These are phyloP conservation scores for Ahaetulla prasina DNA, from an alignment of 2,113 vertebrate genomes.

Conservation along the genomic window DNA sequence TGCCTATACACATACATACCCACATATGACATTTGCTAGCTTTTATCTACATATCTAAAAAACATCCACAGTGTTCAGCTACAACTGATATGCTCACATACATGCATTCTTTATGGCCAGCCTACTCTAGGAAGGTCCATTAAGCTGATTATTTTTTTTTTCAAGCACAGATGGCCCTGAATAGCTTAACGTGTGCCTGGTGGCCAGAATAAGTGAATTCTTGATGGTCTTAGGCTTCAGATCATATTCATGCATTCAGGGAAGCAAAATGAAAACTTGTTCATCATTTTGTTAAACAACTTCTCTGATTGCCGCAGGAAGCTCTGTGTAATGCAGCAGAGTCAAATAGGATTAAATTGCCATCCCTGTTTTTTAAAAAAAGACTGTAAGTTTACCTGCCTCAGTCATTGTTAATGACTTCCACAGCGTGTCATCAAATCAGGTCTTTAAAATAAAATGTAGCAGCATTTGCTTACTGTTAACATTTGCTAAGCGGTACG, in stretches of 20 bases:
- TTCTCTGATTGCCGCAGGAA: slow-evolving; percentile 63
- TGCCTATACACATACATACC: not conserved
- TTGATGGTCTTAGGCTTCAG: slow-evolving; percentile 68
- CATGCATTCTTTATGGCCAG: slow-evolving; percentile 51
- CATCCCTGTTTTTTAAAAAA: slow-evolving; percentile 64
- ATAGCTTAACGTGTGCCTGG: slow-evolving; percentile 71
- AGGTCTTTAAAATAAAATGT: slow-evolving; percentile 14
- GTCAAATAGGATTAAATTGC: slow-evolving; percentile 76
- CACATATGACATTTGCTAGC: not conserved
- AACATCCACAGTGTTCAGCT: not conserved
- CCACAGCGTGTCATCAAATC: slow-evolving; percentile 63
- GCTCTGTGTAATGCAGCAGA: slow-evolving; percentile 61
- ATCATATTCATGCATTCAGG: slow-evolving; percentile 66
- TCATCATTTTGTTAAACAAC: slow-evolving; percentile 79
- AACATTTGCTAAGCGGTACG: slow-evolving; percentile 38
- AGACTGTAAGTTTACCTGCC: slow-evolving; percentile 66
- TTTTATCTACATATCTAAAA: not conserved
- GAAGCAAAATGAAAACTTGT: slow-evolving; percentile 68
- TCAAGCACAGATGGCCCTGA: slow-evolving; percentile 73
- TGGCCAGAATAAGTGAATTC: slow-evolving; percentile 71
- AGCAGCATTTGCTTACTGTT: slow-evolving; percentile 60
- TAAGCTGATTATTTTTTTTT: slow-evolving; percentile 70
- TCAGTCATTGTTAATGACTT: slow-evolving; percentile 70
- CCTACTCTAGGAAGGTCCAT: slow-evolving; percentile 61
- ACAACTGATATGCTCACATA: slow-evolving; percentile 36